Evolutionary conservation across 1,140 invertebrate species (phyloP).

Genomic region (Riptortus pedestris): DNA sequence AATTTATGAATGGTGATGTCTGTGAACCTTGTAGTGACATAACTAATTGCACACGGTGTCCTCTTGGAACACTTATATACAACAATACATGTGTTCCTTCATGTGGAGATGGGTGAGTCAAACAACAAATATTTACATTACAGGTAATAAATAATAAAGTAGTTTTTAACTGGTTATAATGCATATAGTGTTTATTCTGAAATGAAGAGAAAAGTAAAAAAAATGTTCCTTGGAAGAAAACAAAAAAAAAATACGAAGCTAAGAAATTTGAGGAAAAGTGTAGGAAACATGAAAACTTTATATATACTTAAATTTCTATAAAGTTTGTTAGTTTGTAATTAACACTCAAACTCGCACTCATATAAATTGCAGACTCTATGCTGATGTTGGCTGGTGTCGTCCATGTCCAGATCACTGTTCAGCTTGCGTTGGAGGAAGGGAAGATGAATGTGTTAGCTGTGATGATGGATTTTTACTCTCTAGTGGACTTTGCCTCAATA

Average conservation of each 20-base stretch:
- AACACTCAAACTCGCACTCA: no score
- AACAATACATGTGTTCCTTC: constrained; percentile 64
- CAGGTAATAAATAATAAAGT: background rate
- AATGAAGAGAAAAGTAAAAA: background rate
- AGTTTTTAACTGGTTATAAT: background rate
- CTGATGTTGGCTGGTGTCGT: constrained; percentile 64
- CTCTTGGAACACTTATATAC: constrained; percentile 55
- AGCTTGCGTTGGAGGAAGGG: constrained; percentile 65
- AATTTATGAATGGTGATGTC: constrained; percentile 22
- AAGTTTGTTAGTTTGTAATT: no score
- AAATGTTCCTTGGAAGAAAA: no score
- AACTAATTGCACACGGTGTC: constrained; percentile 66
- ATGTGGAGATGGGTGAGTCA: constrained; percentile 42
- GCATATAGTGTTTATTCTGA: background rate
- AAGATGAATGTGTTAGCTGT: constrained; percentile 74
- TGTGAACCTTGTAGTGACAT: constrained; percentile 42
- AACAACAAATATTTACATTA: no score
- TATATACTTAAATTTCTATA: no score
- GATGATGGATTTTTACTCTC: constrained; percentile 62
- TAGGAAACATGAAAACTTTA: no score
- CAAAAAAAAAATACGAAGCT: no score
- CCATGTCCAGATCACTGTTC: constrained; percentile 74
- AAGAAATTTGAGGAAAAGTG: no score
- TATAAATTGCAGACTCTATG: constrained; percentile 77
- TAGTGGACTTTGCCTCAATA: constrained; percentile 66